Evolutionary conservation across 2,888 invertebrate genomes (phyloP).

Genomic region (Catotricha subobsoleta): DNA sequence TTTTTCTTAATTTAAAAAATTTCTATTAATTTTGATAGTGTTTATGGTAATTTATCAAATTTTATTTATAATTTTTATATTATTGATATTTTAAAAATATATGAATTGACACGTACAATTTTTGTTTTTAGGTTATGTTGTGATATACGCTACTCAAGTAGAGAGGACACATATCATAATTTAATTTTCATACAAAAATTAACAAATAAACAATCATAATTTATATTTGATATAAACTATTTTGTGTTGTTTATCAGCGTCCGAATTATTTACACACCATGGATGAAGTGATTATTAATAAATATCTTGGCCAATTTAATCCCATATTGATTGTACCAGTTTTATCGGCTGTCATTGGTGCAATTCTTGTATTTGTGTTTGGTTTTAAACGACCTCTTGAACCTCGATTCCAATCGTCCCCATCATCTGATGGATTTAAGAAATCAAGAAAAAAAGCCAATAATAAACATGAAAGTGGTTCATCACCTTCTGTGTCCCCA

Average conservation of each 20-base stretch:
- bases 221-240: neutral
- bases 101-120: conserved; percentile 4
- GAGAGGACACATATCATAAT: no score
- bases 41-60: neutral
- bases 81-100: neutral
- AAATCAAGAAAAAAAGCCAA: neutral
- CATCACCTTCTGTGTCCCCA: neutral
- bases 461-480: neutral
- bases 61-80: neutral
- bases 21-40: neutral
- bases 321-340: conserved; percentile 7
- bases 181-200: conserved; percentile 2
- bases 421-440: neutral
- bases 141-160: no score
- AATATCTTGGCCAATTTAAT: conserved; percentile 2
- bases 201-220: neutral
- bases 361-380: conserved; percentile 9
- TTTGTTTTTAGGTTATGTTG: conserved; percentile 4
- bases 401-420: conserved; percentile 5
- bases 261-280: no score
- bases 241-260: no score
- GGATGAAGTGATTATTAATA: conserved; percentile 4
- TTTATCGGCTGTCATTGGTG: conserved; percentile 6
- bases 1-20: neutral
- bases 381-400: conserved; percentile 9